These are phyloP conservation scores for Pterostichus niger DNA, from an alignment of 2,888 invertebrate species.

Conservation along the genomic window DNA sequence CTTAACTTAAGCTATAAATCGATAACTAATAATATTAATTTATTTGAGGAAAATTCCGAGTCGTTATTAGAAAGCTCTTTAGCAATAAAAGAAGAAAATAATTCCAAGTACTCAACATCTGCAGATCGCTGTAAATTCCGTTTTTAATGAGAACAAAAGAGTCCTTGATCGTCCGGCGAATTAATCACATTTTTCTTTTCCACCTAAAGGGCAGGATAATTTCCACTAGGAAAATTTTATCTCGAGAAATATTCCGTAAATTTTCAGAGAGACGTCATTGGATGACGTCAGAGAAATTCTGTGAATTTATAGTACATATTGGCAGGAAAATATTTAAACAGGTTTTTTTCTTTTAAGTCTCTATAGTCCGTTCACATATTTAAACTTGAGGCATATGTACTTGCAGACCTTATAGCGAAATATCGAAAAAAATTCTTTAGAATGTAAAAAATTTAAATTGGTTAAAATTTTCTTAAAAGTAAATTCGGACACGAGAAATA, in stretches of 20 bases:
- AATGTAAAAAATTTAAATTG: too few species aligned
- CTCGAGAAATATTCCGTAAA: neutral
- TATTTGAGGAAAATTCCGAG: neutral
- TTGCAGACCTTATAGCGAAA: too few species aligned
- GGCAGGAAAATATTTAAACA: too few species aligned
- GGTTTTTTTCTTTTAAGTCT: too few species aligned
- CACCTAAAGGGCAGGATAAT: constrained; percentile 33
- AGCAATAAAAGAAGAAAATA: constrained; percentile 16
- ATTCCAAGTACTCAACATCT: neutral
- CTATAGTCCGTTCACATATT: too few species aligned
- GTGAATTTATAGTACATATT: too few species aligned
- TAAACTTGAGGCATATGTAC: too few species aligned
- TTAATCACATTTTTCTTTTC: constrained; percentile 34
- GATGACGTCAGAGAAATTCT: neutral
- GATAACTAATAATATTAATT: neutral
- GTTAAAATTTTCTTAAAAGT: too few species aligned
- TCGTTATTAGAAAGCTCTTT: constrained; percentile 10
- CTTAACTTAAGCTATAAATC: constrained; percentile 15
- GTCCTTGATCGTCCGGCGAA: constrained; percentile 32
- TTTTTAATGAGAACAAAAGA: constrained; percentile 50
- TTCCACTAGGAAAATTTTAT: constrained; percentile 6
- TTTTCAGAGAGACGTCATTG: constrained; percentile 20
- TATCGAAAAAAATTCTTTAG: too few species aligned
- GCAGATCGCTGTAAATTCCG: constrained; percentile 11
- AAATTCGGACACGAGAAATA: too few species aligned